These are phyloP conservation scores for Alectoris magna DNA, from an alignment of 2,797 vertebrate genomes.

Conservation along the genomic window DNA sequence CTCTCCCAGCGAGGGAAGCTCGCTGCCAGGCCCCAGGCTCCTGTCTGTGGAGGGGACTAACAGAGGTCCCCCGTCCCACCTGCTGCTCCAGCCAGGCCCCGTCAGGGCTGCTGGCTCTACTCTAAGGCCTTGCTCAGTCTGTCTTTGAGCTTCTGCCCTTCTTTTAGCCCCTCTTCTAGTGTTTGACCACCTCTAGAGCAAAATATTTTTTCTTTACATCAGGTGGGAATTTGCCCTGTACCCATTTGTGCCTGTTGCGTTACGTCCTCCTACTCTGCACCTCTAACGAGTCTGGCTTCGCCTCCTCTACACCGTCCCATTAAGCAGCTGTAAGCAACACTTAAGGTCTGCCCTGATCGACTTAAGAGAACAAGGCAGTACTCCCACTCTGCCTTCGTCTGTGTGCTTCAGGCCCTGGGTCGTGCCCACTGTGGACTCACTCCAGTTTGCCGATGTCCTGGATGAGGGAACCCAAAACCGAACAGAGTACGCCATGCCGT, in stretches of 20 bases:
- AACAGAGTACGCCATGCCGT: background rate
- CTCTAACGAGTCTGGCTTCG: background rate
- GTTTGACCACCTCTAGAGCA: constrained; percentile 11
- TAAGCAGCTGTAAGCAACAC: background rate
- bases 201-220: background rate
- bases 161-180: background rate
- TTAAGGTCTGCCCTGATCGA: background rate
- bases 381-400: background rate
- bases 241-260: background rate
- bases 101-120: background rate
- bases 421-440: background rate
- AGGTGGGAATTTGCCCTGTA: background rate
- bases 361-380: background rate
- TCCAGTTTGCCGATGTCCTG: background rate
- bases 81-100: background rate
- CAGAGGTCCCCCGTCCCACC: background rate
- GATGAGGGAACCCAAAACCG: background rate
- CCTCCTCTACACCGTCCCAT: background rate
- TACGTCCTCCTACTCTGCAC: background rate
- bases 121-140: background rate
- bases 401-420: background rate
- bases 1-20: background rate
- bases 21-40: background rate
- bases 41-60: background rate
- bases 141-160: background rate